Conservation (phyloP, 2,888 invertebrate species). For the Eretmocerus hayati region DNA sequence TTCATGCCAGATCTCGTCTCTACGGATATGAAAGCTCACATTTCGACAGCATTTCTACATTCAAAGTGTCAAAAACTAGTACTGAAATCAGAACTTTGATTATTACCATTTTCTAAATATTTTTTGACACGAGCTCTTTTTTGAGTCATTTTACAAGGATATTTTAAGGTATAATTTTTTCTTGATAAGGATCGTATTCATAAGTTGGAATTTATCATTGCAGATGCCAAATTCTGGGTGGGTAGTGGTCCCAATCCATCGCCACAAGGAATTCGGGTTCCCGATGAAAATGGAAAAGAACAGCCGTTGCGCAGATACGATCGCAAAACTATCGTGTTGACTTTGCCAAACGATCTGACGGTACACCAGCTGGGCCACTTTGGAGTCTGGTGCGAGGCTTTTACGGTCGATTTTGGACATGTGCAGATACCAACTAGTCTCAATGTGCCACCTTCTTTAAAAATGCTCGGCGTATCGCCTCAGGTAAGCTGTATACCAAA, state of each 20-base stretch:
- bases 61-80: no score
- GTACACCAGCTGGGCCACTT: conserved; percentile 90
- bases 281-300: conserved; percentile 87
- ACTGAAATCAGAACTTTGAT: no score
- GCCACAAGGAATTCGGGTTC: conserved; percentile 75
- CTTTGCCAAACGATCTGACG: conserved; percentile 81
- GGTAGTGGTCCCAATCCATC: conserved; percentile 75
- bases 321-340: conserved; percentile 81
- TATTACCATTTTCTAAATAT: no score
- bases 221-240: conserved; percentile 93
- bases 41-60: no score
- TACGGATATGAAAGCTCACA: no score
- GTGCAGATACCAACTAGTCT: conserved; percentile 64
- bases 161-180: no score
- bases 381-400: conserved; percentile 89
- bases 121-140: no score
- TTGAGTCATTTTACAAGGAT: no score
- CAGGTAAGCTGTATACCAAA: conserved; percentile 81
- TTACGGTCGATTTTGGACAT: conserved; percentile 89
- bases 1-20: no score
- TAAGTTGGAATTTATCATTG: conserved; percentile 7
- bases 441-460: conserved; percentile 84
- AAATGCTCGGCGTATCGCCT: conserved; percentile 88
- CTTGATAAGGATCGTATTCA: no score
- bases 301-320: conserved; percentile 72